Evolutionary conservation across 1,140 invertebrate species (phyloP), one percentile per base, ranked within the genome.

Genomic region (Harlomillsia oculata): DNA sequence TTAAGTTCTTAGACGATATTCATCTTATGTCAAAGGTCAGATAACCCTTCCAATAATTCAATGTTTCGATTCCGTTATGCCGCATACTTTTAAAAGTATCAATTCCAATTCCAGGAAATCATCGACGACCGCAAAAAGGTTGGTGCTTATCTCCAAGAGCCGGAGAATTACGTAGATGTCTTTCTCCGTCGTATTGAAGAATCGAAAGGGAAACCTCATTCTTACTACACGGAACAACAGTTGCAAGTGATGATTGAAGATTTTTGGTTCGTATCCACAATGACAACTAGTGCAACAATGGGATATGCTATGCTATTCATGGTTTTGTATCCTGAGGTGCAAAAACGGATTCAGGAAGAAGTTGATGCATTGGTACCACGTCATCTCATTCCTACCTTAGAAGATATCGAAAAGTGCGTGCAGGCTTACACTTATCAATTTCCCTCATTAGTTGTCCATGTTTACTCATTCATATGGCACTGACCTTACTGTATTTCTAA

Each of bases 101-200:
- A n/a, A n/a, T n/a, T n/a, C n/a, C n/a, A n/a, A n/a, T 28, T n/a
- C 5, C 21, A 40, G 30, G 9, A 80, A 18, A 84, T 89, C 69
- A 72, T 91, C 6, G 73, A 82, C 32, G 79, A 78, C 56, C 87
- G 91, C 66, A 83, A 85, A 41, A 11, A 1, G 55, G 71, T 76
- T 37, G 80, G 76, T 0, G 83, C 84, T 56, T 72, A 78, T 56
- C 66, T 73, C 59, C 61, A 76, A 21, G 76, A 79, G 32, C 80
- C 83, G 2, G 76, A 83, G 52, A 87, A 91, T 72, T 80, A 92
- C 18, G 89, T 92, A 78, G 88, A 92, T 66, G 80, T 81, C 8
- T 91, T 89, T 67, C 72, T 92, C 16, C 76, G 30, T 18, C 51
- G 52, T 40, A 58, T 58, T 52, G 45, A 52, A 25, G 49, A 58